Evolutionary conservation across 64 coral and sea anemone genomes (phyloP), one percentile per base, ranked within the genome.

Genomic region (Catalaphyllia jardinei): DNA sequence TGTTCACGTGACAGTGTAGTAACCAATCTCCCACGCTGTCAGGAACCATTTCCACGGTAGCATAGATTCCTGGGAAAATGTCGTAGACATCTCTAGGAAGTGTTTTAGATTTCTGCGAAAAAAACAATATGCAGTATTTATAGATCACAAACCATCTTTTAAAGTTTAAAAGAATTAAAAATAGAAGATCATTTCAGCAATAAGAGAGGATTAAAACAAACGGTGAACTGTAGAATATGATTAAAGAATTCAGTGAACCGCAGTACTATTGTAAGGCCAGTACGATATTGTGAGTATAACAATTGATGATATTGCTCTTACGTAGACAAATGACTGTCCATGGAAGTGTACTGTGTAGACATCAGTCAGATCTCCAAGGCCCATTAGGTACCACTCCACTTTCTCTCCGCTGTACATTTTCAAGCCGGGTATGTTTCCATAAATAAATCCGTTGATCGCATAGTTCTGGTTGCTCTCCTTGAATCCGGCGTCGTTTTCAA

Each of bases 1-100:
- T 90, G 78, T 95, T 92, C 89, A 95, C 94, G 89, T 95, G 94
- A 89, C 94, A 95, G 60, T 95, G 94, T 15, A 95, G 85, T 78
- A 95, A 67, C 94, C 94, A 95, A 2, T 77, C 73, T 14, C 94
- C 94, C 78, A 79, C 88, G 30, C 89, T 92, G 73, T 95, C 94
- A 61, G 94, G 89, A 42, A 92, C 59, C 94, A 95, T 95, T 77
- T 92, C 52, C 19, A 95, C 89, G 52, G 94, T 95, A 24, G 86
- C 86, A 92, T 92, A 95, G 50, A 95, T 77, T 31, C 94, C 89
- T 42, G 94, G 94, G 62, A 95, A 95, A 22, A 95, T 71, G 76
- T 95, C 94, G 62, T 92, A 92, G 16, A 95, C 94, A 86, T 89
- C 89, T 55, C 94, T 86, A 60, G 92, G 89, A 52, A 88, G 73